Base-by-base conservation (phyloP, 2,888 invertebrate genomes). In the Plutella xylostella region DNA sequence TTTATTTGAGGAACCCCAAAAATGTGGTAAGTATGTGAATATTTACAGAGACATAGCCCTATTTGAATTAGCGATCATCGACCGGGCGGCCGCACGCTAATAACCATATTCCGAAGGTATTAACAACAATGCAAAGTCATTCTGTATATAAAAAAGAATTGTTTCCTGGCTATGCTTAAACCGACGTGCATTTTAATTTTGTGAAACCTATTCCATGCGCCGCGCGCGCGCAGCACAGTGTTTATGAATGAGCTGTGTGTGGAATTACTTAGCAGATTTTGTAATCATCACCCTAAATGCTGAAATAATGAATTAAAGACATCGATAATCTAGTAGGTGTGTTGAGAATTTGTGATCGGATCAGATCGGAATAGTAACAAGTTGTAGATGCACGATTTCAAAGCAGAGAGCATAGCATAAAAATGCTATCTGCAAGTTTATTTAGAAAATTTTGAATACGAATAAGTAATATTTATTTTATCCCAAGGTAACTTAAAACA, bases 161-260 rank as follows among this genome's bases (percentile, higher is more conserved):
- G 60, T 68, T 72, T 68, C 66, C 68, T 71, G 65, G 57, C 61
- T 50, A n/a, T n/a, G n/a, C n/a, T n/a, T n/a, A 48, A 52, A 57
- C 54, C 14, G 30, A 65, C 62, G 64, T 58, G 64, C 55, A 60
- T 68, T 61, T 52, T 65, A 66, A 68, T 66, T 63, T 53, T 28
- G 28, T 28, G n/a, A 17, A 17, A 34, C 9, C 39, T 39, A 39
- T 39, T 39, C 39, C 11, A 17, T 17, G 34, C 17, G 17, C 9
- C 17, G 17, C 17, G 14, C 15, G 17, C 9, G 9, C 15, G 14
- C 17, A 34, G 9, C 9, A 17, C 14, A 3, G 9, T 34, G 17
- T 14, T 34, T 15, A 9, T 17, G 17, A 33, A 33, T 33, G 14
- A 14, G 33, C 33, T 14, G 12, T 33, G 14, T 33, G 14, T 14